Conservation (phyloP, 2,888 invertebrate genomes). For the Drosophila silvestris region DNA sequence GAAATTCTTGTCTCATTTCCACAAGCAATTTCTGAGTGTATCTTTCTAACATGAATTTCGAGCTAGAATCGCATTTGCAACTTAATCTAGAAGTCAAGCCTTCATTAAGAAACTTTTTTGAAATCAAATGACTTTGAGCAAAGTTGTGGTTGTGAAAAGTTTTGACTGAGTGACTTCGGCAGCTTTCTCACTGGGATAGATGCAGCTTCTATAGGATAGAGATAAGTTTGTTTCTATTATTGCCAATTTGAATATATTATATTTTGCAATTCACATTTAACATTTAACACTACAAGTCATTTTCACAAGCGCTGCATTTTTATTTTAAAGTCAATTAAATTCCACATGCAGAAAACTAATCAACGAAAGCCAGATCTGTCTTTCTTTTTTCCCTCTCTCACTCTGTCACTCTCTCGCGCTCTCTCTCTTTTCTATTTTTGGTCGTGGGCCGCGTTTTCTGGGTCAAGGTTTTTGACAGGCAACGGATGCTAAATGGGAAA, state of each 20-base stretch:
- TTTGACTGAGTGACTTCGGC: neutral
- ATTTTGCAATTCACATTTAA: neutral
- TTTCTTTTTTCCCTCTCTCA: neutral
- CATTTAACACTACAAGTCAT: neutral
- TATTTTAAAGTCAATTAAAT: slow-evolving; percentile 58
- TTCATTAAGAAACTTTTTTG: neutral
- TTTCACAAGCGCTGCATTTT: slow-evolving; percentile 14
- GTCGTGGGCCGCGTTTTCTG: slow-evolving; percentile 32
- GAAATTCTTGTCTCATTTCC: neutral
- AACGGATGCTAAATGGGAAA: slow-evolving; percentile 1
- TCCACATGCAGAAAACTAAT: slow-evolving; percentile 50
- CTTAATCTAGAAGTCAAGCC: neutral
- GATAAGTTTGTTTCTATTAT: neutral
- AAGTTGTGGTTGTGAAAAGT: neutral
- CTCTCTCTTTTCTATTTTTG: neutral
- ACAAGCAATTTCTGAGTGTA: neutral
- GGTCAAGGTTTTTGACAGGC: slow-evolving; percentile 57
- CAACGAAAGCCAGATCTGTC: slow-evolving; percentile 48
- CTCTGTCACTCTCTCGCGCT: neutral
- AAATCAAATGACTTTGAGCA: neutral
- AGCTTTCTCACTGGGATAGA: neutral
- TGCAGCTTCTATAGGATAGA: neutral
- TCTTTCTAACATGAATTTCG: neutral
- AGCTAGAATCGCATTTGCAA: neutral
- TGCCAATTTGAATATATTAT: neutral